Percentiles rank a stretch among this genome's conserved stretches.
These are phyloP conservation scores for Phenganax marumi DNA, from an alignment of 92 coral and sea anemone genomes.

Conservation along the genomic window DNA sequence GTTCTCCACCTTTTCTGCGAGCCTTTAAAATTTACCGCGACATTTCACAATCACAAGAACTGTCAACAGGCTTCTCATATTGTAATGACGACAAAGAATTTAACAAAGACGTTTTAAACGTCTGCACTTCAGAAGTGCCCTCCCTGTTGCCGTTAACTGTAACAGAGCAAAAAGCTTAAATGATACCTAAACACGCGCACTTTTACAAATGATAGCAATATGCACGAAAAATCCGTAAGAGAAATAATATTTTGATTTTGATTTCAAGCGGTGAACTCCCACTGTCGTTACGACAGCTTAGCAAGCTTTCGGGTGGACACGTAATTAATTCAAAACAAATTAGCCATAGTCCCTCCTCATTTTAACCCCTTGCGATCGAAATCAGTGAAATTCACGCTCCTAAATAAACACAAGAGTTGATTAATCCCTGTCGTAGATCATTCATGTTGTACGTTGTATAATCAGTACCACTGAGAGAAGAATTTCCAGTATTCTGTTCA, in stretches of 20 bases:
- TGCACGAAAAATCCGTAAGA: background rate
- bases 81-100: constrained; percentile 11
- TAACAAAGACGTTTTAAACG: background rate
- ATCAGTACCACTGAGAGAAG: background rate
- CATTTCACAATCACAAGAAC: background rate
- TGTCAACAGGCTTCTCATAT: constrained; percentile 20
- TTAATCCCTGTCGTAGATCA: background rate
- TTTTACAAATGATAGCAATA: background rate
- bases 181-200: background rate
- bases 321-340: constrained; percentile 48
- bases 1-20: background rate
- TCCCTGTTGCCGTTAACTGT: background rate
- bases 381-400: background rate
- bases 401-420: constrained; percentile 13
- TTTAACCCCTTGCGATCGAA: constrained; percentile 1
- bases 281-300: constrained; percentile 36
- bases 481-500: constrained; percentile 30
- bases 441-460: constrained; percentile 11
- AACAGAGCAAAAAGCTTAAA: background rate
- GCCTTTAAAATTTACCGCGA: background rate
- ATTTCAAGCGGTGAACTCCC: constrained; percentile 37
- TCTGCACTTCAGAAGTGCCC: no score
- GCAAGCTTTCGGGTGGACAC: constrained; percentile 31
- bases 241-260: constrained; percentile 20
- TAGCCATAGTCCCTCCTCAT: constrained; percentile 2